Conservation (phyloP, 1,140 invertebrate genomes). For the Potamilus streckersoni region DNA sequence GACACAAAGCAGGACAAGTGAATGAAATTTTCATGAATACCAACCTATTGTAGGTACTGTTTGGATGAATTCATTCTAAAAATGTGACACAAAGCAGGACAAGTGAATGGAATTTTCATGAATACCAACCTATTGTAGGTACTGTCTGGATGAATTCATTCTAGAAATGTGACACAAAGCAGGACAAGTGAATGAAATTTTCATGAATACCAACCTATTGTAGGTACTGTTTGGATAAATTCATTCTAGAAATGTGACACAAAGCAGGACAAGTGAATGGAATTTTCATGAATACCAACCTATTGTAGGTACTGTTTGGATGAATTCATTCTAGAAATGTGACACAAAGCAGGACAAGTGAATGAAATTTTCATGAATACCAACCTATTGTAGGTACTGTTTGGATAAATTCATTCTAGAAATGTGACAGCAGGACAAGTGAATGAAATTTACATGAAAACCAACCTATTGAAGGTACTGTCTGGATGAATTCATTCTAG, state of each 20-base stretch:
- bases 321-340: constrained; percentile 66
- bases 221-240: constrained; percentile 68
- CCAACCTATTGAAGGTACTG: constrained; percentile 64
- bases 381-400: constrained; percentile 66
- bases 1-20: no score
- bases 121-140: constrained; percentile 60
- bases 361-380: neutral
- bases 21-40: neutral
- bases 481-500: constrained; percentile 31
- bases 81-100: no score
- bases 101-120: neutral
- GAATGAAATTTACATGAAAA: neutral
- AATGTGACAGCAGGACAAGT: no score
- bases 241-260: constrained; percentile 63
- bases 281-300: constrained; percentile 34
- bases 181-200: no score
- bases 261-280: no score
- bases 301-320: constrained; percentile 64
- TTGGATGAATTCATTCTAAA: constrained; percentile 70
- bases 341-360: no score
- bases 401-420: constrained; percentile 70
- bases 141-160: constrained; percentile 70
- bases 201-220: constrained; percentile 51
- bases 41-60: constrained; percentile 66
- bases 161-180: no score